phyloP scores from a whole-genome alignment of 2,113 vertebrate genomes.

The Trematomus loennbergii region DNA sequence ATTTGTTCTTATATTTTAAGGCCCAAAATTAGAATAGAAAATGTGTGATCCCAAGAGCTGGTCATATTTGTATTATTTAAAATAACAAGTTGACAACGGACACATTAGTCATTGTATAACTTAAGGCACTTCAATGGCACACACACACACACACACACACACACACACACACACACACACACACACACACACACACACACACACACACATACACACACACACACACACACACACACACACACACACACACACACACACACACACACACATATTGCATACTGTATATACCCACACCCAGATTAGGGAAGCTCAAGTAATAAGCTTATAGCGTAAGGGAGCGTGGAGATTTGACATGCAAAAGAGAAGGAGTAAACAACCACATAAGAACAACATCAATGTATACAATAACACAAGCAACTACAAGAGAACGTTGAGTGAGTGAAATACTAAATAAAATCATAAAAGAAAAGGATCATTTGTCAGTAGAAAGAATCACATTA shows the following conservation, averaged over 20 bases:
- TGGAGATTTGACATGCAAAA: constrained; percentile 62
- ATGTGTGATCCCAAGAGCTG: no score
- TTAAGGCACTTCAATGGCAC: constrained; percentile 1
- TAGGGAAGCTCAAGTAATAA: constrained; percentile 75
- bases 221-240: background rate
- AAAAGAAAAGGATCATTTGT: background rate
- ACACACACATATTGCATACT: constrained; percentile 11
- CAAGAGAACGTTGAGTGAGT: background rate
- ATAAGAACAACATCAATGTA: background rate
- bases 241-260: constrained; percentile 13
- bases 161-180: no score
- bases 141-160: background rate
- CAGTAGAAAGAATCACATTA: background rate
- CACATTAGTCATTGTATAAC: constrained; percentile 27
- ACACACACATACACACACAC: background rate
- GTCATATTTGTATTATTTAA: background rate
- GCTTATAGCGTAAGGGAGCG: constrained; percentile 65
- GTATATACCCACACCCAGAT: constrained; percentile 56
- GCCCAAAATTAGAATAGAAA: background rate
- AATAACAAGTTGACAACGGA: background rate
- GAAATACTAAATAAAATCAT: background rate
- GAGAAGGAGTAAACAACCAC: constrained; percentile 43
- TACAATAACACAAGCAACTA: background rate
- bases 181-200: background rate
- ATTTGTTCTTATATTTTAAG: background rate